phyloP scores from a whole-genome alignment of 1,140 invertebrate species.

The Nephila pilipes region DNA sequence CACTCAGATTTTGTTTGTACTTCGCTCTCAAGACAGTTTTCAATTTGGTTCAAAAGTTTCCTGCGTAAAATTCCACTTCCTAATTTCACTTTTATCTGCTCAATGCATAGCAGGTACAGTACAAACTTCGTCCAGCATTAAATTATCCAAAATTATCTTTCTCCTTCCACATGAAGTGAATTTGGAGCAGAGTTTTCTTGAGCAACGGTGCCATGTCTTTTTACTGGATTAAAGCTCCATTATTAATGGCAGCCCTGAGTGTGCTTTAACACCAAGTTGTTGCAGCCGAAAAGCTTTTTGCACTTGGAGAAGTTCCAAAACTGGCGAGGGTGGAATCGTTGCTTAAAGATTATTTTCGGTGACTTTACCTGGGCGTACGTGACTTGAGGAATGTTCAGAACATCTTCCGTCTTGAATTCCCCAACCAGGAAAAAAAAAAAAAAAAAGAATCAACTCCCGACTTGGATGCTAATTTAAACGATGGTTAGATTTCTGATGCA shows the following conservation, averaged over 20 bases:
- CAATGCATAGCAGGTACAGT: neutral
- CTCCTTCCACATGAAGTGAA: neutral
- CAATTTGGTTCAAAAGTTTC: neutral
- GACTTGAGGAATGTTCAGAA: neutral
- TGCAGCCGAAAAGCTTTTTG: conserved; percentile 7
- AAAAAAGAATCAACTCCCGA: neutral
- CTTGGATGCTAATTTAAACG: conserved; percentile 15
- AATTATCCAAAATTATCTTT: conserved; percentile 31
- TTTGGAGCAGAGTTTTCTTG: neutral
- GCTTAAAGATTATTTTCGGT: conserved; percentile 15
- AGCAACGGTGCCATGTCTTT: conserved; percentile 24
- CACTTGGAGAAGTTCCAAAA: neutral
- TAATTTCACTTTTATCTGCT: neutral
- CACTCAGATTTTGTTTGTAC: neutral
- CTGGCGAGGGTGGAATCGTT: conserved; percentile 15
- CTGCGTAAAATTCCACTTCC: neutral
- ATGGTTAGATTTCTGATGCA: neutral
- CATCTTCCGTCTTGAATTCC: conserved; percentile 5
- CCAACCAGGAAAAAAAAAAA: neutral
- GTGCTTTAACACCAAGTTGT: conserved; percentile 39
- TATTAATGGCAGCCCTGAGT: conserved; percentile 21
- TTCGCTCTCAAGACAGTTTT: neutral
- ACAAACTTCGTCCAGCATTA: neutral
- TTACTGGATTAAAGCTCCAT: conserved; percentile 33
- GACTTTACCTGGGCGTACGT: conserved; percentile 39